Percentiles rank a stretch among this genome's conserved stretches.
These are phyloP conservation scores for Alosa sapidissima DNA, from an alignment of 2,797 vertebrate genomes.

Conservation along the genomic window DNA sequence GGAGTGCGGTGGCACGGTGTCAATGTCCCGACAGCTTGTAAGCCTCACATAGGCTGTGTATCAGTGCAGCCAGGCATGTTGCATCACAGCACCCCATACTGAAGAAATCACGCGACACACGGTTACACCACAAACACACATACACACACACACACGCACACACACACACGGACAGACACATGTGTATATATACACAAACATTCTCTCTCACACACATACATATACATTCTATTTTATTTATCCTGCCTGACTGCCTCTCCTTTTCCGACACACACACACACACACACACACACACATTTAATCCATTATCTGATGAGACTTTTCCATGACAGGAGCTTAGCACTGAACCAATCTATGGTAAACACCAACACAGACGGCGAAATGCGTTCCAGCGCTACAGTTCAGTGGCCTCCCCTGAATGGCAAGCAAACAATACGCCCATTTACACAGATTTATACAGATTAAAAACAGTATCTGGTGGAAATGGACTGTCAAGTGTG, in stretches of 20 bases:
- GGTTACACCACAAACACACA: neutral
- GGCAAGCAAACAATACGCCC: constrained; percentile 31
- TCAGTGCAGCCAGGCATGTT: constrained; percentile 37
- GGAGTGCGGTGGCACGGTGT: constrained; percentile 43
- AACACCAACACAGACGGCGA: neutral
- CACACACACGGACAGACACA: constrained; percentile 1
- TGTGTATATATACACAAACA: neutral
- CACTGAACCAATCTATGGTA: neutral
- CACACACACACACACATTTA: neutral
- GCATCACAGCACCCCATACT: constrained; percentile 32
- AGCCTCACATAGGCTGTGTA: constrained; percentile 38
- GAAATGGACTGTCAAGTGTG: constrained; percentile 40
- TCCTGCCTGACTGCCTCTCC: neutral
- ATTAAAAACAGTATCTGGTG: constrained; percentile 42
- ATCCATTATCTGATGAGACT: constrained; percentile 25
- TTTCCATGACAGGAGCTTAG: constrained; percentile 17
- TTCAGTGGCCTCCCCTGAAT: constrained; percentile 34
- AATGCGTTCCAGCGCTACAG: neutral
- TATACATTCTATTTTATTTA: neutral
- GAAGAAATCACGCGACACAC: neutral
- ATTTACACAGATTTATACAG: constrained; percentile 38
- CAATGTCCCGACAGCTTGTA: constrained; percentile 50
- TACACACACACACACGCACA: neutral
- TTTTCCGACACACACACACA: neutral
- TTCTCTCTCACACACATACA: neutral